Evolutionary conservation across 35 echinoderm and acorn worm genomes (phyloP), one percentile per base, ranked within the genome.

Genomic region (Apostichopus japonicus): DNA sequence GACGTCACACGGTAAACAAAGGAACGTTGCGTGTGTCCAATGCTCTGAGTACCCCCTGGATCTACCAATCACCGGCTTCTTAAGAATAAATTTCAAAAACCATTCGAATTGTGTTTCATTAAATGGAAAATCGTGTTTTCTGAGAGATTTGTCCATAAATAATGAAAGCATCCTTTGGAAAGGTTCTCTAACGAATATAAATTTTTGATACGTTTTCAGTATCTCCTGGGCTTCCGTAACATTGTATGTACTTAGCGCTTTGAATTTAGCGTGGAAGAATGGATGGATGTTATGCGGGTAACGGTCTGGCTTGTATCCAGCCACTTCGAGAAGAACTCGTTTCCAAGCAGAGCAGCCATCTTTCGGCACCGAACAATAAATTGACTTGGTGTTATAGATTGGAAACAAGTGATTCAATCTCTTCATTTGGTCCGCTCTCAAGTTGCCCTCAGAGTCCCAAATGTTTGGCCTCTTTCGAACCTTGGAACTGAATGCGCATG

Each of bases 261-360:
- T 88, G 8, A 88, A 67, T 9, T 72, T 88, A 0, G 57, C 5
- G 54, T 63, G 24, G 33, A 88, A 88, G 10, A 65, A 16, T 7
- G 22, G 86, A 72, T 88, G 86, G 86, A 88, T 88, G n/a, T 88
- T 62, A 6, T 13, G 14, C 8, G 86, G 54, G 54, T 25, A 25
- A 10, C 23, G 16, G 13, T 62, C 23, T 65, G 86, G 58, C 23
- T 23, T 33, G 58, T 88, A 62, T 17, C 86, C 86, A 7, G 57
- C 58, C 17, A 72, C 86, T 65, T 56, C 23, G 10, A 88, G 22
- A 17, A 88, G n/a, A 10, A 67, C 56, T 61, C 86, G 56, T 52
- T 88, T 88, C 86, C 86, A 88, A 17, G 56, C 86, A 23, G 86
- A 61, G 56, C 86, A 88, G 54, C 86, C 86, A 51, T 88, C 86